phyloP scores from a whole-genome alignment of 2,797 vertebrate genomes.

The Intellagama lesueurii region DNA sequence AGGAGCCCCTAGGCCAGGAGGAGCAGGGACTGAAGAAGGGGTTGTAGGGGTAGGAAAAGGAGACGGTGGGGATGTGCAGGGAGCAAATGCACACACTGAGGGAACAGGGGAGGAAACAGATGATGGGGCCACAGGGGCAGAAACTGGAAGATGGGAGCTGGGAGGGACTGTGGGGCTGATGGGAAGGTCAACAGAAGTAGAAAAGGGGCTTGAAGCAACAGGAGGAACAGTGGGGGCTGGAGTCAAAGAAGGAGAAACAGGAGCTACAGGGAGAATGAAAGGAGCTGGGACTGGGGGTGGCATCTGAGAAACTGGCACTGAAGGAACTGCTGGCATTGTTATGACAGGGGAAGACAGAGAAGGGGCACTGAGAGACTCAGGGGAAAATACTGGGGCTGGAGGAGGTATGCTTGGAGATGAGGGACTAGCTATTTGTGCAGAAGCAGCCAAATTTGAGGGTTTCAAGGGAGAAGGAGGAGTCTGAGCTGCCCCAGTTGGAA shows the following conservation, averaged over 20 bases:
- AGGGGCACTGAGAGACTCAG: conserved; percentile 4
- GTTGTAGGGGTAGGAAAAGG: conserved; percentile 17
- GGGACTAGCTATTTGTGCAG: conserved; percentile 42
- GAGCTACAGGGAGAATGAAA: conserved; percentile 80
- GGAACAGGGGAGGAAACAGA: conserved; percentile 19
- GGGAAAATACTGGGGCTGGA: background rate
- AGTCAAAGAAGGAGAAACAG: conserved; percentile 50
- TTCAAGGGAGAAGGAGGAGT: conserved; percentile 54
- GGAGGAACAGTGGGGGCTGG: conserved; percentile 78
- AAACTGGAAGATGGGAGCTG: background rate
- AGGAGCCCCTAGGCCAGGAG: background rate
- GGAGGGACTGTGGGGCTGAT: conserved; percentile 70
- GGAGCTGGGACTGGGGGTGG: conserved; percentile 79
- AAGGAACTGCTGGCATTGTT: conserved; percentile 40
- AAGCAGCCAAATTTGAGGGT: conserved; percentile 26
- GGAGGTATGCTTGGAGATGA: conserved; percentile 44
- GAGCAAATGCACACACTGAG: fast-evolving
- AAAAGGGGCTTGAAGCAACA: conserved; percentile 74
- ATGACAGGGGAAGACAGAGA: background rate
- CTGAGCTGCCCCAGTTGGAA: conserved; percentile 5
- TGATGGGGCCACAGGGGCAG: conserved; percentile 20
- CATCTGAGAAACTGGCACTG: conserved; percentile 68
- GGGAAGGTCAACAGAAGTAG: conserved; percentile 66
- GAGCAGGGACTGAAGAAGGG: conserved; percentile 51
- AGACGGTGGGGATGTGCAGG: conserved; percentile 29